Evolutionary conservation across 2,888 invertebrate species (phyloP).

Genomic region (Protophormia terraenovae): DNA sequence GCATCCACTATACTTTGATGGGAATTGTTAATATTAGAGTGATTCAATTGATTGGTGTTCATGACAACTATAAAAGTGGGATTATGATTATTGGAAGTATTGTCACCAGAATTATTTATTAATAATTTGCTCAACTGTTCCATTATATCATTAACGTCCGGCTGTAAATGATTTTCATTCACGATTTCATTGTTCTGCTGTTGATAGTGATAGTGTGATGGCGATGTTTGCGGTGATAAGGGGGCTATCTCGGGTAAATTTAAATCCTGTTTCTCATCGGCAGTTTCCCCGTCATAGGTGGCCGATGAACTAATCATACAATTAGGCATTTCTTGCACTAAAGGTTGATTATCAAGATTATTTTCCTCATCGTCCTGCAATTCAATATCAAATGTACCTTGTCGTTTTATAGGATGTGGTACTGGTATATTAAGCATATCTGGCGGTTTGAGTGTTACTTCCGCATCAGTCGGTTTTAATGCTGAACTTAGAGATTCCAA

Average conservation of each 20-base stretch:
- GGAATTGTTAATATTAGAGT: background rate
- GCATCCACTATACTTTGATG: background rate
- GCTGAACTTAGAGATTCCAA: slow-evolving; percentile 72
- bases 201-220: background rate
- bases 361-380: slow-evolving; percentile 58
- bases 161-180: slow-evolving; percentile 45
- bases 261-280: slow-evolving; percentile 62
- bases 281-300: slow-evolving; percentile 68
- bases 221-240: slow-evolving; percentile 25
- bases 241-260: slow-evolving; percentile 66
- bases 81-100: slow-evolving; percentile 53
- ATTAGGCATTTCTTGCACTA: slow-evolving; percentile 59
- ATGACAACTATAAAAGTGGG: slow-evolving; percentile 75
- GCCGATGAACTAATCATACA: slow-evolving; percentile 69
- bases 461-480: slow-evolving; percentile 25
- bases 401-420: slow-evolving; percentile 71
- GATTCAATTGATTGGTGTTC: slow-evolving; percentile 67
- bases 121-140: slow-evolving; percentile 73
- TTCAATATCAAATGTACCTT: slow-evolving; percentile 75
- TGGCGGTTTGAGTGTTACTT: background rate
- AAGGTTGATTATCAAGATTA: background rate
- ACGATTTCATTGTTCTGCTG: background rate
- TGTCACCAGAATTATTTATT: slow-evolving; percentile 56
- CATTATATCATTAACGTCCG: slow-evolving; percentile 72
- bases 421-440: slow-evolving; percentile 9